Evolutionary conservation across 2,888 invertebrate species (phyloP), one percentile per base, ranked within the genome.

Genomic region (Plebejus argus): DNA sequence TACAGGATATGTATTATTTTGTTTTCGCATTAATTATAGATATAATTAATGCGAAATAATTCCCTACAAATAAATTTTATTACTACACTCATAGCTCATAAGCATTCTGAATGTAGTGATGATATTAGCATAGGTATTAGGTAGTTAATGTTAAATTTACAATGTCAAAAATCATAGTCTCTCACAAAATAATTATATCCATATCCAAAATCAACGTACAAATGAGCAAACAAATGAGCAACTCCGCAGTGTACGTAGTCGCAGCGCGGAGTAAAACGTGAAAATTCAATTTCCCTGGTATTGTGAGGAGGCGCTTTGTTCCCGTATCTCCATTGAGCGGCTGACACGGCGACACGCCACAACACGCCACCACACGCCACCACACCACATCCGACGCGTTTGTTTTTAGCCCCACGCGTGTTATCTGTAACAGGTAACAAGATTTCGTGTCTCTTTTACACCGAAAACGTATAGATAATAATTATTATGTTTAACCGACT

Each of bases 281-380:
- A 77, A 66, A 74, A 76, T 78, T 78, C 78, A 76, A 78, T 77
- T 77, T 77, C 77, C 81, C 77, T 20, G n/a, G 7, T 53, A 77
- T 81, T 81, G 79, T 81, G 53, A 20, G n/a, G 45, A 35, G 28
- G 7, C 74, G 53, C 81, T 79, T 81, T 81, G 81, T 81, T 70
- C 70, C 77, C 72, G 53, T 80, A 80, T 80, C 79, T 76, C 76
- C 61, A 58, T 71, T 76, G 76, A 71, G 39, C 71, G 71, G 71
- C 72, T 72, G 72, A 72, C 72, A 72, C 72, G 45, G 28, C 35
- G 12, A 23, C 61, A 61, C 61, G 70, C 18, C n/a, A 33, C 70
- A 33, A 70, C 35, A 28, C 33, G 7, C 33, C 70, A 70, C 70
- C 35, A 39, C 45, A 61, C 72, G 23, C 72, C 45, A 12, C 74